Percentiles rank a stretch among this genome's conserved stretches.
Evolutionary conservation across 2,797 vertebrate species (phyloP).

Genomic region (Darevskia mixta): DNA sequence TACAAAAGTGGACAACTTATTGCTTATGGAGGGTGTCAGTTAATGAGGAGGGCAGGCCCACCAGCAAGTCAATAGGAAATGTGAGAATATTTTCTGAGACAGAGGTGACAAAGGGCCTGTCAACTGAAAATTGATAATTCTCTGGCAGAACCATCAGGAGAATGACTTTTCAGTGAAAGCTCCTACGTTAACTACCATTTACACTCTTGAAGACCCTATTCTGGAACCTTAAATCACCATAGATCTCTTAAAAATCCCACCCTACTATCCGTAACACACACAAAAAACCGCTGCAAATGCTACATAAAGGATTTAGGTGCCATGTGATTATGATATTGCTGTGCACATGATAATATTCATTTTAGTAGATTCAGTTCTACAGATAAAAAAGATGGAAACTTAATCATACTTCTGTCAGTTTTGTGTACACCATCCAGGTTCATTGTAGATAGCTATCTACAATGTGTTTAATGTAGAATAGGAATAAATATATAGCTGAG

Average conservation of each 20-base stretch:
- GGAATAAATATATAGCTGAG: conserved; percentile 15
- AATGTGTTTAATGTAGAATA: conserved; percentile 48
- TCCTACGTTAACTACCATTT: not conserved
- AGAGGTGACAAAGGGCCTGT: not conserved
- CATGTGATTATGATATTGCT: not conserved
- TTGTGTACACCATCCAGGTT: conserved; percentile 38
- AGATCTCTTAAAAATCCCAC: not conserved
- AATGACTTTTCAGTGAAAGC: not conserved
- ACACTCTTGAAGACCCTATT: conserved; percentile 9
- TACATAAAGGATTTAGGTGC: not conserved
- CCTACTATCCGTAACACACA: conserved; percentile 2
- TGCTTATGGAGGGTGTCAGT: not conserved
- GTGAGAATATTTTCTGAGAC: not conserved
- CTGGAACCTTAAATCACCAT: not conserved
- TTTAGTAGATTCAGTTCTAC: conserved; percentile 9
- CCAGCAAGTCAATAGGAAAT: not conserved
- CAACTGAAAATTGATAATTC: not conserved
- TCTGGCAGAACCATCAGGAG: not conserved
- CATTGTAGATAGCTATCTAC: not conserved
- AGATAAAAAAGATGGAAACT: conserved; percentile 7
- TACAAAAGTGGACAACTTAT: not conserved
- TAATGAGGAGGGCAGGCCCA: not conserved
- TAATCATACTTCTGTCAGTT: conserved; percentile 3
- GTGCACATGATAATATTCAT: not conserved
- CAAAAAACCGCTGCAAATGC: not conserved